phyloP scores from a whole-genome alignment of 2,888 invertebrate genomes.

The Morpho deidamia region DNA sequence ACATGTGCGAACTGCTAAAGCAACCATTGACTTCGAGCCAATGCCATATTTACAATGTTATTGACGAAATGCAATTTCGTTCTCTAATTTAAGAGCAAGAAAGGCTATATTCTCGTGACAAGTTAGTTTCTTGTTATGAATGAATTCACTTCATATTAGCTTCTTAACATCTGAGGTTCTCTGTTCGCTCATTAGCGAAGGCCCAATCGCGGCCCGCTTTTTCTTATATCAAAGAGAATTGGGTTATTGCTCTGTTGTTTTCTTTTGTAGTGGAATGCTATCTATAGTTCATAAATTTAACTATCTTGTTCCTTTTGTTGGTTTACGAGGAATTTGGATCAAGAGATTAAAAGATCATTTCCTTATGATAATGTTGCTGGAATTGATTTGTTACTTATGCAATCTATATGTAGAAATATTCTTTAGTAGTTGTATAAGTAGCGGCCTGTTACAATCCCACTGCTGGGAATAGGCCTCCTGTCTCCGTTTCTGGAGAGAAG shows the following conservation, averaged over 20 bases:
- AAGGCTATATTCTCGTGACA: conserved; percentile 2
- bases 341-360: too few species aligned
- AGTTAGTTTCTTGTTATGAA: conserved; percentile 25
- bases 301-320: too few species aligned
- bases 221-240: conserved; percentile 18
- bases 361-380: too few species aligned
- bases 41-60: background rate
- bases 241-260: conserved; percentile 5
- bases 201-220: conserved; percentile 21
- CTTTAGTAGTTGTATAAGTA: too few species aligned
- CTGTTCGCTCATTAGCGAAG: conserved; percentile 21
- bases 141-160: conserved; percentile 29
- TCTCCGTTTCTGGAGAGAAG: too few species aligned
- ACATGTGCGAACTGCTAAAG: conserved; percentile 27
- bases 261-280: background rate
- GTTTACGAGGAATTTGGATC: too few species aligned
- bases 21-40: conserved; percentile 19
- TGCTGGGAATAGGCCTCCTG: too few species aligned
- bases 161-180: conserved; percentile 15
- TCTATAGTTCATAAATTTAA: too few species aligned
- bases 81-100: background rate
- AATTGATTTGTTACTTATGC: too few species aligned
- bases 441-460: too few species aligned
- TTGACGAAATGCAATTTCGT: background rate
- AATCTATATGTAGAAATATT: too few species aligned